These are phyloP conservation scores for Melanotaenia trifasciata DNA, from an alignment of 2,797 vertebrate genomes.

Conservation along the genomic window DNA sequence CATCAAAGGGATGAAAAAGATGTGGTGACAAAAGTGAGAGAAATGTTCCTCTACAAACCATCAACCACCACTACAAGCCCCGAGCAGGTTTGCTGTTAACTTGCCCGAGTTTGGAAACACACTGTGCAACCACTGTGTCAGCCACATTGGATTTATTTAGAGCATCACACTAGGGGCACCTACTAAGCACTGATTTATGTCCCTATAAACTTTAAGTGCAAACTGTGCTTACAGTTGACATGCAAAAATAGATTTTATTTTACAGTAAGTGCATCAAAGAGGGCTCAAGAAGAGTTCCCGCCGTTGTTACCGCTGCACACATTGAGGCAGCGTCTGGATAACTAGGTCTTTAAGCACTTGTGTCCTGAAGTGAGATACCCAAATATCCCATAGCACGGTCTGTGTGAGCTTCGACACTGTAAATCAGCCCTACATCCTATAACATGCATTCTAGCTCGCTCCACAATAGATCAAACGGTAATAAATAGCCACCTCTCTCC, in stretches of 20 bases:
- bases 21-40: slow-evolving; percentile 70
- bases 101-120: slow-evolving; percentile 50
- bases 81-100: slow-evolving; percentile 52
- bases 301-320: slow-evolving; percentile 27
- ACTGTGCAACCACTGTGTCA: slow-evolving; percentile 57
- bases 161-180: slow-evolving; percentile 64
- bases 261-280: slow-evolving; percentile 47
- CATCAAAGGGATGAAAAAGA: slow-evolving; percentile 77
- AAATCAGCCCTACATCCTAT: slow-evolving; percentile 80
- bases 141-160: slow-evolving; percentile 69
- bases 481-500: slow-evolving; percentile 81
- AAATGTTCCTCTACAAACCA: slow-evolving; percentile 67
- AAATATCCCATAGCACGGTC: slow-evolving; percentile 70
- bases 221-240: slow-evolving; percentile 65
- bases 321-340: slow-evolving; percentile 57
- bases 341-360: slow-evolving; percentile 66
- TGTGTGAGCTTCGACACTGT: slow-evolving; percentile 67
- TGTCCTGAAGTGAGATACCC: slow-evolving; percentile 72
- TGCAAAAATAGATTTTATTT: slow-evolving; percentile 62
- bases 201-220: slow-evolving; percentile 68
- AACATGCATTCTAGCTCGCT: slow-evolving; percentile 76
- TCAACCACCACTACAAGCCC: slow-evolving; percentile 44
- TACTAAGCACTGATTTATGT: slow-evolving; percentile 75
- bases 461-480: slow-evolving; percentile 84
- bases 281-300: slow-evolving; percentile 23